Percentiles rank a stretch among this genome's conserved stretches.
Conservation (phyloP, 2,888 invertebrate genomes). For the Eulithis prunata region DNA sequence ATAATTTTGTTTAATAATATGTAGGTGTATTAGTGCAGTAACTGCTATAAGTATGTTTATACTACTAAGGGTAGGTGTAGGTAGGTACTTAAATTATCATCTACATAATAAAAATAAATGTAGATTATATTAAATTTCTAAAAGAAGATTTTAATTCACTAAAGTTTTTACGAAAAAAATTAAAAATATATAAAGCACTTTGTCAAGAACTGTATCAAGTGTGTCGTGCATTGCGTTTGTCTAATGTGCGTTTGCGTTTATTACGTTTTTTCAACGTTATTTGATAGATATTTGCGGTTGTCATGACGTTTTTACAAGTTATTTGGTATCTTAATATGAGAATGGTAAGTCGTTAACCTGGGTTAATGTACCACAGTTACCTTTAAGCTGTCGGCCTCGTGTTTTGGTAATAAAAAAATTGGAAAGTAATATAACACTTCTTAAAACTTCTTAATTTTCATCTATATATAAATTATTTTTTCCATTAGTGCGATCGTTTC, state of each 20-base stretch:
- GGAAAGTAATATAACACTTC: too few relatives aligned
- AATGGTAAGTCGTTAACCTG: constrained; percentile 16
- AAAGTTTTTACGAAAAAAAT: too few relatives aligned
- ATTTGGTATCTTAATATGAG: constrained; percentile 15
- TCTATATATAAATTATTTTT: background rate
- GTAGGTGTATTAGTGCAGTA: too few relatives aligned
- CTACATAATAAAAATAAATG: too few relatives aligned
- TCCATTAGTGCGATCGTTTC: background rate
- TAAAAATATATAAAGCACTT: background rate
- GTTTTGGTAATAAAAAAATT: background rate
- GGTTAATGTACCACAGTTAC: constrained; percentile 8
- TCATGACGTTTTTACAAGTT: constrained; percentile 13
- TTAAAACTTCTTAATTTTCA: background rate
- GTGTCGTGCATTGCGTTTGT: constrained; percentile 22
- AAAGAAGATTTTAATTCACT: too few relatives aligned
- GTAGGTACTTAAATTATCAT: too few relatives aligned
- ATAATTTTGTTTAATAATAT: too few relatives aligned
- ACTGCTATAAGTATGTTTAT: too few relatives aligned
- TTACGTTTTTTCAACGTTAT: constrained; percentile 22
- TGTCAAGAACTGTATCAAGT: constrained; percentile 12
- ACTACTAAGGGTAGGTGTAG: too few relatives aligned
- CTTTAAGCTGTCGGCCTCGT: background rate
- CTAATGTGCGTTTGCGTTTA: constrained; percentile 17
- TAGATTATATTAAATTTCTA: too few relatives aligned
- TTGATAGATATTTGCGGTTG: constrained; percentile 25